Evolutionary conservation across 2,888 invertebrate species (phyloP).

Genomic region (Andrena marginata): DNA sequence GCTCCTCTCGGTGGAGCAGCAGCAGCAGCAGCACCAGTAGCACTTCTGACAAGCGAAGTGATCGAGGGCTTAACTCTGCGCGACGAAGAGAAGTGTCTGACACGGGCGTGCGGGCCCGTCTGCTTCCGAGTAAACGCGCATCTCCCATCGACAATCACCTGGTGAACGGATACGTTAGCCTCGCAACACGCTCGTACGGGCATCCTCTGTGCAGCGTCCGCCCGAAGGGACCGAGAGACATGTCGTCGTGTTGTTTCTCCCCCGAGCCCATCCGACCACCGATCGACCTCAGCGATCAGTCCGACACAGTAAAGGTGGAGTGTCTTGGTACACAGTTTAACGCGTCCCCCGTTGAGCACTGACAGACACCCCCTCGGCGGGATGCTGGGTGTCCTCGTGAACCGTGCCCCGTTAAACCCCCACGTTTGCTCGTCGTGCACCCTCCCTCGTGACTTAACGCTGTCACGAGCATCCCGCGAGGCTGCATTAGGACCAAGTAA

Average conservation of each 20-base stretch:
- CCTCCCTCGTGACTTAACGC: not conserved
- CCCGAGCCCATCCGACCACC: slow-evolving; percentile 91
- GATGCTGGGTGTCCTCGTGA: not conserved
- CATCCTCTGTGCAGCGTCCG: slow-evolving; percentile 36
- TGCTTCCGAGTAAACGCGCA: slow-evolving; percentile 28
- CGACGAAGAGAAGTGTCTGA: slow-evolving; percentile 39
- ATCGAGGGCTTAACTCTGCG: slow-evolving; percentile 38
- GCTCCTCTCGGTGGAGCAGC: slow-evolving; percentile 63
- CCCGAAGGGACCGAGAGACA: slow-evolving; percentile 40
- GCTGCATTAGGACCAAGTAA: not conserved
- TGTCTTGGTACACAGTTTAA: slow-evolving; percentile 13
- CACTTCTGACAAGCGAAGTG: slow-evolving; percentile 55
- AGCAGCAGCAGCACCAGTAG: slow-evolving; percentile 34
- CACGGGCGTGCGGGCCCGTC: slow-evolving; percentile 49
- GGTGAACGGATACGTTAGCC: slow-evolving; percentile 24
- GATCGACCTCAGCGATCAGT: slow-evolving; percentile 91
- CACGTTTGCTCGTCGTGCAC: not conserved
- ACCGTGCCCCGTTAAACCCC: not conserved
- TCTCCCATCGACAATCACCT: not conserved
- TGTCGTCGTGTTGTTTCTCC: slow-evolving; percentile 87
- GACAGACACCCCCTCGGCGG: not conserved
- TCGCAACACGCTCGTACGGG: slow-evolving; percentile 41
- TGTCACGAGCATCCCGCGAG: not conserved
- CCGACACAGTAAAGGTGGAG: slow-evolving; percentile 91
- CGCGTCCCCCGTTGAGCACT: not conserved